Conservation (phyloP, 2,888 invertebrate species). For the Arrhopalites spinosus region DNA sequence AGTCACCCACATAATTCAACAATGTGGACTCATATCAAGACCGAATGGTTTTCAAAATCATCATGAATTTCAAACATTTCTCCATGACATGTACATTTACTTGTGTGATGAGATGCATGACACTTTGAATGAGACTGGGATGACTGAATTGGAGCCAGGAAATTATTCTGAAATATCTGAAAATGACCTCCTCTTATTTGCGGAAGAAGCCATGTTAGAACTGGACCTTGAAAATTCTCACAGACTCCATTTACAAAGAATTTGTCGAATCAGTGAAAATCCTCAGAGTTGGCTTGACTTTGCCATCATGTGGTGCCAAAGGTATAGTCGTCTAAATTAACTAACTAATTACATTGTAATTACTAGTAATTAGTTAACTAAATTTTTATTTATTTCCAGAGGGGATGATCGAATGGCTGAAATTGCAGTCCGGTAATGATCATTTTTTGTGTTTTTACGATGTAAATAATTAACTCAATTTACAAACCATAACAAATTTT, state of each 20-base stretch:
- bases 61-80: conserved; percentile 39
- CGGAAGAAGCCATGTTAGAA: conserved; percentile 49
- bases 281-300: conserved; percentile 47
- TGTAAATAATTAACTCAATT: too few relatives aligned
- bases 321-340: too few relatives aligned
- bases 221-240: conserved; percentile 51
- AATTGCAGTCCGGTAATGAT: conserved; percentile 40
- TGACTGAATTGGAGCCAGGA: background rate
- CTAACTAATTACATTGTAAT: too few relatives aligned
- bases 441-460: too few relatives aligned
- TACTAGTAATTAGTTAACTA: too few relatives aligned
- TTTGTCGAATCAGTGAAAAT: conserved; percentile 42
- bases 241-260: conserved; percentile 47
- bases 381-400: background rate
- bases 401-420: conserved; percentile 48
- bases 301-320: conserved; percentile 48
- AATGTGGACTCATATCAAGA: conserved; percentile 44
- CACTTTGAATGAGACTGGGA: conserved; percentile 35
- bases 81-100: conserved; percentile 50
- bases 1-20: conserved; percentile 47
- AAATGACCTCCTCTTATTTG: conserved; percentile 30
- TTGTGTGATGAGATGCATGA: conserved; percentile 49
- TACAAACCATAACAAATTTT: too few relatives aligned
- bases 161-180: background rate
- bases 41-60: conserved; percentile 14